Conservation (phyloP, 23 tunicate genomes). For the Styela plicata region DNA sequence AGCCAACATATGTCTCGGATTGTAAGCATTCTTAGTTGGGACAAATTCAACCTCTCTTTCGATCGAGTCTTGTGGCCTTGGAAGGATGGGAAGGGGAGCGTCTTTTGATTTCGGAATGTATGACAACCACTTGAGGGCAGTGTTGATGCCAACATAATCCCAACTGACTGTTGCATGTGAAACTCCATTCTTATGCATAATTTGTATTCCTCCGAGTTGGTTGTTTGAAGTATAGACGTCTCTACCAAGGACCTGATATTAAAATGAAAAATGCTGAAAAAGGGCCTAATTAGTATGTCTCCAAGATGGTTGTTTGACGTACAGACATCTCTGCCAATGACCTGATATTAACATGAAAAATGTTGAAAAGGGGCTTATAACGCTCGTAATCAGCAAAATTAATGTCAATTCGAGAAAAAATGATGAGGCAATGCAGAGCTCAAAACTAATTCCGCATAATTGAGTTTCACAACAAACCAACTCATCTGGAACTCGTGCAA, state of each 20-base stretch:
- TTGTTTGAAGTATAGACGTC: constrained; percentile 97
- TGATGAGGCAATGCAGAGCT: too few species aligned
- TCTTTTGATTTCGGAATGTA: constrained; percentile 73
- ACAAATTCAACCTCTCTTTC: constrained; percentile 71
- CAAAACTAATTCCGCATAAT: too few species aligned
- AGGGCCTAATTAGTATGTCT: too few species aligned
- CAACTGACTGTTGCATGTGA: constrained; percentile 87
- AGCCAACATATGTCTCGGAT: constrained; percentile 73
- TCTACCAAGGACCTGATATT: constrained; percentile 84
- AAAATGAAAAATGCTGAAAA: too few species aligned
- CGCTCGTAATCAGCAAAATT: too few species aligned
- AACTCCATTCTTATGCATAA: constrained; percentile 96
- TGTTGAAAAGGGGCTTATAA: too few species aligned
- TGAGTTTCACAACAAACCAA: too few species aligned
- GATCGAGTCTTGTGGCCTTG: constrained; percentile 54
- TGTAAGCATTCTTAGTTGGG: constrained; percentile 57
- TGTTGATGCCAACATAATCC: constrained; percentile 81
- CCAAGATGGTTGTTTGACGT: too few species aligned
- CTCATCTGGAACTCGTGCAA: too few species aligned
- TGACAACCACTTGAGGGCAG: constrained; percentile 87
- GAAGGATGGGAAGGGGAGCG: constrained; percentile 65
- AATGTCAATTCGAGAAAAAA: too few species aligned
- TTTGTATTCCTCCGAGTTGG: constrained; percentile 95
- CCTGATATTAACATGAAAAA: too few species aligned
- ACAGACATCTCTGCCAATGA: too few species aligned